Evolutionary conservation across 2,797 vertebrate genomes (phyloP).

Genomic region (Tenualosa ilisha): DNA sequence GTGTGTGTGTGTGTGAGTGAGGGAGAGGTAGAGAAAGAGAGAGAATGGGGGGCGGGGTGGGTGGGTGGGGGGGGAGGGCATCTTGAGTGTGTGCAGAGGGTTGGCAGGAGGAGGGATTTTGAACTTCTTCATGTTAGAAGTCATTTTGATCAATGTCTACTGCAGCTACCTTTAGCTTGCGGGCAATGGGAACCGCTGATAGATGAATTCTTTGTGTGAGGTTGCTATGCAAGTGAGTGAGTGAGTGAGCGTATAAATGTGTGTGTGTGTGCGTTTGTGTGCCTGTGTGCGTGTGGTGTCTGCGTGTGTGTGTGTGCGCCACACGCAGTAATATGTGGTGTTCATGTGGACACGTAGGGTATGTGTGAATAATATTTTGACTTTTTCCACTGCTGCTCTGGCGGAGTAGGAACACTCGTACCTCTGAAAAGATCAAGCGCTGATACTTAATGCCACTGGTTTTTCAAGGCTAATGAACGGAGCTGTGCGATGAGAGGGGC

Average conservation of each 20-base stretch:
- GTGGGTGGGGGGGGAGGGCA: too few species aligned
- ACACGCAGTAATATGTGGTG: too few species aligned
- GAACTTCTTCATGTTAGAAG: constrained; percentile 79
- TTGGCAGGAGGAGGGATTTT: constrained; percentile 71
- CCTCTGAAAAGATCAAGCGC: neutral
- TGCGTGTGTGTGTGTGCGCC: constrained; percentile 52
- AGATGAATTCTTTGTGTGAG: constrained; percentile 74
- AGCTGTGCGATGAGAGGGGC: neutral
- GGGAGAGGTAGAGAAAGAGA: neutral
- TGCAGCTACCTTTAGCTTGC: constrained; percentile 73
- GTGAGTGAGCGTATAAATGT: constrained; percentile 51
- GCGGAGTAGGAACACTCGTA: neutral
- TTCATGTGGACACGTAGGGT: neutral
- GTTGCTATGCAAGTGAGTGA: constrained; percentile 53
- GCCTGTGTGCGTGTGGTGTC: constrained; percentile 31
- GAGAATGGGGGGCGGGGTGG: neutral
- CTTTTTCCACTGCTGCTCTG: neutral
- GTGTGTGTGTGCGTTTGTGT: constrained; percentile 55
- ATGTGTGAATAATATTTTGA: neutral
- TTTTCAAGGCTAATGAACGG: neutral
- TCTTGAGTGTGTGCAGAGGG: constrained; percentile 50
- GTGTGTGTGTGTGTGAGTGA: constrained; percentile 29
- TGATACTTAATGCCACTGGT: neutral
- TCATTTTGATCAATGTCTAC: constrained; percentile 83
- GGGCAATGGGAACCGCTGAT: constrained; percentile 76